Evolutionary conservation across 2,113 vertebrate species (phyloP), one percentile per base, ranked within the genome.

Genomic region (Nothobranchius furzeri): DNA sequence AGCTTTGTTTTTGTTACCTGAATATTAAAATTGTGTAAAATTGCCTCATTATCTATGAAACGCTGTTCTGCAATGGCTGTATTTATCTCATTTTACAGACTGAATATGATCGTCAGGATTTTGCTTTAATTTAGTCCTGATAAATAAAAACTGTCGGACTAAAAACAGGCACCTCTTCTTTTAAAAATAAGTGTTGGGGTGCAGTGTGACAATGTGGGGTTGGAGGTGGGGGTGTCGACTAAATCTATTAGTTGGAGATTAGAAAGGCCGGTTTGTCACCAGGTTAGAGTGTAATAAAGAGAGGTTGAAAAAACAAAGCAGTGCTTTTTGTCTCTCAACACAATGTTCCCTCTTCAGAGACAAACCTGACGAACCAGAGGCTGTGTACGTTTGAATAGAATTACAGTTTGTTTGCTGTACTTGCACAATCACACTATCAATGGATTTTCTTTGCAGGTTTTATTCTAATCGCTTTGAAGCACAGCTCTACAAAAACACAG

Each of bases 351-450:
- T 75, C 70, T 69, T 60, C 66, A 64, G 61, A 76, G 61, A 65
- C 53, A 47, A 58, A 66, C 40, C 68, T 53, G 46, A 47, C 37
- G 24, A 53, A 13, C 37, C 24, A 17, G 1, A 13, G 59, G 66
- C 36, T 46, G 48, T 15, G 50, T 51, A 43, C 14, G 30, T 78
- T 64, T 73, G 36, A 81, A 75, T 68, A 55, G 49, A 56, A 70
- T 64, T 67, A 71, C 60, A 68, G 53, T 78, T 81, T 85, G 73
- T 79, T 82, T 84, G 68, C 74, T 67, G 68, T 50, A 52, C 49
- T 74, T 52, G 60, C 55, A 68, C 61, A 73, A 68, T 67, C 45
- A 49, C 64, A 51, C 63, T 60, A 66, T 83, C 20, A 50, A 74
- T 68, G 63, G 72, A 64, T 68, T 60, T 43, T 50, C 56, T 75